Conservation (phyloP, 2,888 invertebrate genomes). For the Aricia artaxerxes region DNA sequence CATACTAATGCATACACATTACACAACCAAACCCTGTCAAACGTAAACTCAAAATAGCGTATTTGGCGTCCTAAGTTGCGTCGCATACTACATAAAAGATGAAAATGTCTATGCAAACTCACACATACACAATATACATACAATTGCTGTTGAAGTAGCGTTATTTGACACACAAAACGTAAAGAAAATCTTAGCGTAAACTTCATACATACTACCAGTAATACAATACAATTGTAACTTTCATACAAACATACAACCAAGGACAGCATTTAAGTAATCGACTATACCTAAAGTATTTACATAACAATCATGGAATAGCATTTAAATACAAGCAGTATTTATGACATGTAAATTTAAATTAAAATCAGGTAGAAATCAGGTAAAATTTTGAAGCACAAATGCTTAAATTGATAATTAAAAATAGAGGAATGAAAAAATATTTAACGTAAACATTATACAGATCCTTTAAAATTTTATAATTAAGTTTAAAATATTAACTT, state of each 20-base stretch:
- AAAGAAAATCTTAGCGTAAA: not conserved
- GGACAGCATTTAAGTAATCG: conserved; percentile 16
- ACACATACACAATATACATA: not conserved
- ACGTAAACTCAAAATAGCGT: not conserved
- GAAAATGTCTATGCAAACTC: not conserved
- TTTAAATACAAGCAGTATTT: conserved; percentile 5
- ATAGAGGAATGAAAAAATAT: not conserved
- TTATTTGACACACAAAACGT: no score
- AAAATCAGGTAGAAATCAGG: not conserved
- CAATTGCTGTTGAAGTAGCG: no score
- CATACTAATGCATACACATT: no score
- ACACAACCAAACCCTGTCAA: not conserved
- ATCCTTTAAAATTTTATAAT: no score
- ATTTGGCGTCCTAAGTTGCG: not conserved
- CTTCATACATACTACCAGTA: not conserved
- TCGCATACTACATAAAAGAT: not conserved
- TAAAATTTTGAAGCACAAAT: not conserved
- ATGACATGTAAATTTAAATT: not conserved
- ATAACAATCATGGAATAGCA: not conserved
- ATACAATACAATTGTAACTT: no score
- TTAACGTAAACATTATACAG: not conserved
- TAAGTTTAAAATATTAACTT: not conserved
- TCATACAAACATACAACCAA: not conserved
- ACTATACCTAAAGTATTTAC: not conserved
- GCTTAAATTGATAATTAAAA: not conserved